These are phyloP conservation scores for Bagarius yarrelli DNA, from an alignment of 2,113 vertebrate genomes.

Conservation along the genomic window DNA sequence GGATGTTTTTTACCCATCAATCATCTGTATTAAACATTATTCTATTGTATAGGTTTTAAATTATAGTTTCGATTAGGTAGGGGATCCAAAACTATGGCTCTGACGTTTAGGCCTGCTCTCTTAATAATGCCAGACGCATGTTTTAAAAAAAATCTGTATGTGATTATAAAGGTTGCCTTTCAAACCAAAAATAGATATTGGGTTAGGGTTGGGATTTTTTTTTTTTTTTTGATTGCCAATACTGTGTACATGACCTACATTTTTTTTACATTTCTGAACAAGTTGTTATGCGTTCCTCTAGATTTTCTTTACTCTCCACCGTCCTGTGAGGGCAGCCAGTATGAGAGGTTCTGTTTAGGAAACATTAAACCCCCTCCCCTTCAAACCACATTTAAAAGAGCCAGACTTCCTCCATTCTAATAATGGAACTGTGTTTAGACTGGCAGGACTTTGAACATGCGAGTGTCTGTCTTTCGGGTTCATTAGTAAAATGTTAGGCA, in stretches of 20 bases:
- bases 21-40: too few species aligned
- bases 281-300: background rate
- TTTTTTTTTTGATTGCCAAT: background rate
- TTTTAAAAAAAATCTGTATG: too few species aligned
- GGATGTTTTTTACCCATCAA: too few species aligned
- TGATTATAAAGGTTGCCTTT: too few species aligned
- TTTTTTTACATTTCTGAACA: background rate
- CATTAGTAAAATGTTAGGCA: constrained; percentile 18
- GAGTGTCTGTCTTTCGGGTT: background rate
- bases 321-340: constrained; percentile 41
- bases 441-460: constrained; percentile 33
- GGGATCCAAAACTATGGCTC: too few species aligned
- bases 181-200: too few species aligned
- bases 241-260: background rate
- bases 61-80: too few species aligned
- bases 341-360: constrained; percentile 58
- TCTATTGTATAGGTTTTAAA: too few species aligned
- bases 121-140: too few species aligned
- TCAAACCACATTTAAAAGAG: constrained; percentile 49
- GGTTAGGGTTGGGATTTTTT: background rate
- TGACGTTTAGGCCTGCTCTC: too few species aligned
- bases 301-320: background rate
- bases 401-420: constrained; percentile 47
- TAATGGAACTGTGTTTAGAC: constrained; percentile 53
- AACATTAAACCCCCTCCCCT: constrained; percentile 51